Evolutionary conservation across 2,113 vertebrate species (phyloP).

Genomic region (Nicator chloris): DNA sequence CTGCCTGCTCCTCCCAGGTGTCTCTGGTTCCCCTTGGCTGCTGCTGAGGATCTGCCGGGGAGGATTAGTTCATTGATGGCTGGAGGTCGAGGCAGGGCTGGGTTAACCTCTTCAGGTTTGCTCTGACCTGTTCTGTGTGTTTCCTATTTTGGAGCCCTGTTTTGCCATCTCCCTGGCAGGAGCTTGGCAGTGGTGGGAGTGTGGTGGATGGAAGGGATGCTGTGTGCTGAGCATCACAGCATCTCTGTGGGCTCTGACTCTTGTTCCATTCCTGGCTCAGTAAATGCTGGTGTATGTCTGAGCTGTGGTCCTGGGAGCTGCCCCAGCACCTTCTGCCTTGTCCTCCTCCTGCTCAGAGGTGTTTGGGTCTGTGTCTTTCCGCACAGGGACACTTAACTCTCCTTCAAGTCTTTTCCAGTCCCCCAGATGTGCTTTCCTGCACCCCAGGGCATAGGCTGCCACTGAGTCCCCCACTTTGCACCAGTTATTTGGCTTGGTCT

Average conservation of each 20-base stretch:
- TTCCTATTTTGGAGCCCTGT: background rate
- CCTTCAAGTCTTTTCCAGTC: background rate
- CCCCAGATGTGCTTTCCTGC: background rate
- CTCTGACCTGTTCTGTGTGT: background rate
- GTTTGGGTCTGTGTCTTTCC: background rate
- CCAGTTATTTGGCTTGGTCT: background rate
- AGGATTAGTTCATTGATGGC: background rate
- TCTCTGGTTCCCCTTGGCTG: background rate
- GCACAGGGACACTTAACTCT: background rate
- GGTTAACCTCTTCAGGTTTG: background rate
- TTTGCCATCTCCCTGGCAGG: fast-evolving
- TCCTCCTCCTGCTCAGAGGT: background rate
- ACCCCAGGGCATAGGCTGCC: fast-evolving
- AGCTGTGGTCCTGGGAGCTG: background rate
- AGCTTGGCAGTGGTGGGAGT: fast-evolving
- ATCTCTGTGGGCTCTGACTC: background rate
- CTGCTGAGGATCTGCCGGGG: background rate
- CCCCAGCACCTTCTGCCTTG: background rate
- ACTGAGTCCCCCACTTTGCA: background rate
- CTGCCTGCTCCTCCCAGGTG: background rate
- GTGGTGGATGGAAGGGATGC: fast-evolving
- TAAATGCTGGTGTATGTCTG: background rate
- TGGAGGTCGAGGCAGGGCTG: background rate
- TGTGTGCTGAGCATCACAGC: background rate
- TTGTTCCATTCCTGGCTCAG: background rate